Evolutionary conservation across 1,140 invertebrate genomes (phyloP), one percentile per base, ranked within the genome.

Genomic region (Notospermus geniculatus): DNA sequence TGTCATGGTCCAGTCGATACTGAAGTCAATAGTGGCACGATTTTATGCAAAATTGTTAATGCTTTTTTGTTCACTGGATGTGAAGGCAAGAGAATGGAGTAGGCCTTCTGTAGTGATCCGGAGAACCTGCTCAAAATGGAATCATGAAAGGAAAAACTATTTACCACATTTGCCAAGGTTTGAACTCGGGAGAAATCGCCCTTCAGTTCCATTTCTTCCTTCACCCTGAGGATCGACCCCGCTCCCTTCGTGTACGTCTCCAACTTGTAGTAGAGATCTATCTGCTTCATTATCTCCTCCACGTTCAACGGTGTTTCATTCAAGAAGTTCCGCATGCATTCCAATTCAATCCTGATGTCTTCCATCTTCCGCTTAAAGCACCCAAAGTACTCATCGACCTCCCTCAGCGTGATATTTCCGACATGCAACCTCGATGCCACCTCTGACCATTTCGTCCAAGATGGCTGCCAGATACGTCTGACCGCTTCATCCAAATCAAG

Each of bases 121-220:
- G 2, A 59, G 1, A 46, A 54, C 17, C 7, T 9, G 1, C 1
- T 28, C 30, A 39, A 25, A 0, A 39, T 17, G 23, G 17, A 28
- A 36, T 30, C 36, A 66, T 43, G 19, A 43, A 15, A 9, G 7
- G 43, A 2, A 54, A 45, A 43, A 23, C 23, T 29, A 59, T 65
- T 60, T 54, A 69, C 70, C 54, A 65, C 22, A 17, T 50, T 41
- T 19, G 25, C 46, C 2, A 67, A 46, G 13, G 45, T 57, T 46
- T 69, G 39, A 15, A 67, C 46, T 32, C 54, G 50, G n/a, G 45
- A 25, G 45, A 74, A 74, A 39, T 67, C 57, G 19, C 65, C 72
- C 32, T 19, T 43, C 11, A 74, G 54, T 25, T 58, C 27, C 55
- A 61, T 65, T 9, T 50, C 50, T 11, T 68, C 57, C 39, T 65